Conservation (phyloP, 2,113 vertebrate species). For the Macheiramphus alcinus region DNA sequence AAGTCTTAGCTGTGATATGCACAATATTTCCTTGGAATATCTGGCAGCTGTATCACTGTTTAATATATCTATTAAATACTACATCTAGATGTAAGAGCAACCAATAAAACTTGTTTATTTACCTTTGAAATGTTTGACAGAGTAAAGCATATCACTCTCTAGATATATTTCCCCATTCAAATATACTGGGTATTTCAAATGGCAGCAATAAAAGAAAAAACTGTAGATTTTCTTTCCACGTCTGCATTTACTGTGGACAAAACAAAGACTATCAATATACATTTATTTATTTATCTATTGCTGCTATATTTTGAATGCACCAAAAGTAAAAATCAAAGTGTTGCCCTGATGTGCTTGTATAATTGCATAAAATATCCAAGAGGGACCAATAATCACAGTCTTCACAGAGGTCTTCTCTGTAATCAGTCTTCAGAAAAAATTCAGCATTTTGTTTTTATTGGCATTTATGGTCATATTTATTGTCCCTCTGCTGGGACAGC, state of each 20-base stretch:
- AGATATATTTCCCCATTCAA: neutral
- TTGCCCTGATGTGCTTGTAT: neutral
- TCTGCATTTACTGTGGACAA: neutral
- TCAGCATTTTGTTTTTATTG: neutral
- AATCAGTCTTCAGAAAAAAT: neutral
- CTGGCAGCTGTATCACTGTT: constrained; percentile 15
- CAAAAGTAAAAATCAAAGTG: neutral
- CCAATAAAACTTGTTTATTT: constrained; percentile 60
- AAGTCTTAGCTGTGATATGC: neutral
- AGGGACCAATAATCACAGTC: neutral
- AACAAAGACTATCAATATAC: neutral
- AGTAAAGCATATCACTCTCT: neutral
- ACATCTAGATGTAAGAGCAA: constrained; percentile 21
- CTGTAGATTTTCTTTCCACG: neutral
- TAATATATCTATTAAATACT: constrained; percentile 42
- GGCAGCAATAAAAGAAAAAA: constrained; percentile 19
- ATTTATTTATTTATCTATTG: constrained; percentile 19
- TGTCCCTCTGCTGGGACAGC: neutral
- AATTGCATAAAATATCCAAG: constrained; percentile 15
- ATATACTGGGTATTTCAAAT: constrained; percentile 1
- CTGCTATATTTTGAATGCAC: neutral
- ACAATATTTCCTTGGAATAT: constrained; percentile 2
- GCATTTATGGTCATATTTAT: neutral
- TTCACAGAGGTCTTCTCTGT: neutral
- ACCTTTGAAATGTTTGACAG: constrained; percentile 31